Conservation (phyloP, 2,888 invertebrate species). For the Diarsia mendica region DNA sequence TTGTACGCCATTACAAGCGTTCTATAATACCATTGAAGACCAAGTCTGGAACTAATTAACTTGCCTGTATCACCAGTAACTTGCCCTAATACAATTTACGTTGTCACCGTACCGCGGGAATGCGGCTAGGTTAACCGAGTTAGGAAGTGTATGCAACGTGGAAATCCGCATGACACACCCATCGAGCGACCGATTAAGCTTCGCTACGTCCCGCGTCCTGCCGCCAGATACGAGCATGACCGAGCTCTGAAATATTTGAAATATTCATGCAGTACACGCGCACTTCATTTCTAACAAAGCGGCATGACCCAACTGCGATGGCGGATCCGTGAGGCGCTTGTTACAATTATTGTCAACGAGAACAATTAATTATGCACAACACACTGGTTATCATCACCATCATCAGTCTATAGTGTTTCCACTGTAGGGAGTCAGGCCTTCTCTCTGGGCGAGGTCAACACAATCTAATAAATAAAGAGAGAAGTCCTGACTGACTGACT, state of each 20-base stretch:
- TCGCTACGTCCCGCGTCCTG: conserved; percentile 1
- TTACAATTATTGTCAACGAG: neutral
- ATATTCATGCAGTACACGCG: neutral
- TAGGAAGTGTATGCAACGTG: conserved; percentile 11
- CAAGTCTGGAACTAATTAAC: neutral
- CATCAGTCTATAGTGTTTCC: no score
- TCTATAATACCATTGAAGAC: conserved; percentile 5
- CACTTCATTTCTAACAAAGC: neutral
- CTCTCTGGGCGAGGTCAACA: no score
- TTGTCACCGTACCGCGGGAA: neutral
- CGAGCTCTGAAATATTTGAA: neutral
- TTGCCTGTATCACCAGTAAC: neutral
- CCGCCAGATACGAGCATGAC: neutral
- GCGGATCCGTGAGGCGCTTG: no score
- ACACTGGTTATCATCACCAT: no score
- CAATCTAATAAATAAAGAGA: no score
- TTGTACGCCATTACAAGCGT: neutral
- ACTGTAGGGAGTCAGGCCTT: no score
- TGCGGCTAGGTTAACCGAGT: conserved; percentile 4
- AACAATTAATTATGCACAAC: no score
- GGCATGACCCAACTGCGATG: neutral
- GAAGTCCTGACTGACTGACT: no score
- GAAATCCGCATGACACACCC: neutral
- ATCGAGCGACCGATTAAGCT: conserved; percentile 9
- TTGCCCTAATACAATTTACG: conserved; percentile 4